Conservation (phyloP, 2,797 vertebrate species). For the Notoglanidium macrostoma region DNA sequence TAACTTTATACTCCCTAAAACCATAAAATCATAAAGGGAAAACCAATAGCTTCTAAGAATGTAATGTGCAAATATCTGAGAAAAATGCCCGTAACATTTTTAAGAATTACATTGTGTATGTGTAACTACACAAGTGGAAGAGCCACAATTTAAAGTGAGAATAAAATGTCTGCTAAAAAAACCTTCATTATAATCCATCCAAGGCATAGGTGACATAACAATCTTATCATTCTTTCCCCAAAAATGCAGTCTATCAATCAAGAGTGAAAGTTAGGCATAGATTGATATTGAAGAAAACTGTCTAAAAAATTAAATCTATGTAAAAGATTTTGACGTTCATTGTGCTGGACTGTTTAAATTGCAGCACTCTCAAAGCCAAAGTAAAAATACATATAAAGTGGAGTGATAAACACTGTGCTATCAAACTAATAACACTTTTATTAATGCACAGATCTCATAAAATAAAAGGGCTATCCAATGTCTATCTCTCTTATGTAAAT, state of each 20-base stretch:
- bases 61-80: background rate
- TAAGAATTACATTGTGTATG: background rate
- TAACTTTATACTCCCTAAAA: background rate
- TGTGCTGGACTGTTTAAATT: background rate
- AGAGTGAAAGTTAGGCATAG: background rate
- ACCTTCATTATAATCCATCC: background rate
- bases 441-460: slow-evolving; percentile 7
- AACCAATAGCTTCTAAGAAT: background rate
- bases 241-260: background rate
- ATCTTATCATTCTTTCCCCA: background rate
- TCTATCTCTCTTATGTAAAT: background rate
- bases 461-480: background rate
- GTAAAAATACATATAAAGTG: background rate
- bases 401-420: slow-evolving; percentile 2
- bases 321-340: background rate
- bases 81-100: background rate
- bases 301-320: background rate
- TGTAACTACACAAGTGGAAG: background rate
- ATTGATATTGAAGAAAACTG: background rate
- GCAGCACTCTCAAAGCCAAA: background rate
- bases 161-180: background rate
- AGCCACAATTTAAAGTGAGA: background rate
- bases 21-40: no score
- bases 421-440: background rate
- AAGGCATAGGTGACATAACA: background rate